Conservation (phyloP, 2,888 invertebrate species). For the Dinocampus coccinellae region DNA sequence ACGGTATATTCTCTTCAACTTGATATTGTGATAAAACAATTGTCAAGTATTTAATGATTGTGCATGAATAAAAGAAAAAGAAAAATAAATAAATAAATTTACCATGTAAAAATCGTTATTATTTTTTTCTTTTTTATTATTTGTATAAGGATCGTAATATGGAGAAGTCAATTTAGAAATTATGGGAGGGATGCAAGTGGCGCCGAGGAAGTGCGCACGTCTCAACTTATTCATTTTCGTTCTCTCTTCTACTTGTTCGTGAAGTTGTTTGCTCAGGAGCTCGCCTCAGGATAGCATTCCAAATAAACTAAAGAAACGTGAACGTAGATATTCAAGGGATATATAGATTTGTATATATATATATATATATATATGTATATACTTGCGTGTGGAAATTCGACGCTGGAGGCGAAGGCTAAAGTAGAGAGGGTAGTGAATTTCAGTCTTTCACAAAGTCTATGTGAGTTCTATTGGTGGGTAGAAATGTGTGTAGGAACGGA, state of each 20-base stretch:
- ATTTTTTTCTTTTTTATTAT: not conserved
- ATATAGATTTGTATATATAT: too few relatives aligned
- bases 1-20: conserved; percentile 52
- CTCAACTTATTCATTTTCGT: not conserved
- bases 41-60: not conserved
- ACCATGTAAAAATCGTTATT: not conserved
- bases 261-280: conserved; percentile 65
- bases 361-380: conserved; percentile 12
- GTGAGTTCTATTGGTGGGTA: conserved; percentile 19
- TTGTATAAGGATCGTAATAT: conserved; percentile 13
- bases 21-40: not conserved
- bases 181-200: conserved; percentile 47
- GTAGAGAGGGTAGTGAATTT: conserved; percentile 22
- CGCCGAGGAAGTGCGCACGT: conserved; percentile 58
- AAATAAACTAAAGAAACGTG: conserved; percentile 29
- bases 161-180: conserved; percentile 49
- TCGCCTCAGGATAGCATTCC: conserved; percentile 48
- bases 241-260: conserved; percentile 31
- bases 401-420: conserved; percentile 47
- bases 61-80: not conserved
- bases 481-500: conserved; percentile 1
- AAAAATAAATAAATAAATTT: not conserved
- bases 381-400: conserved; percentile 56
- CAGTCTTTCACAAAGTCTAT: not conserved
- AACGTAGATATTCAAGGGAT: too few relatives aligned